These are phyloP conservation scores for Sylvietta virens DNA, from an alignment of 2,113 vertebrate genomes.

Conservation along the genomic window DNA sequence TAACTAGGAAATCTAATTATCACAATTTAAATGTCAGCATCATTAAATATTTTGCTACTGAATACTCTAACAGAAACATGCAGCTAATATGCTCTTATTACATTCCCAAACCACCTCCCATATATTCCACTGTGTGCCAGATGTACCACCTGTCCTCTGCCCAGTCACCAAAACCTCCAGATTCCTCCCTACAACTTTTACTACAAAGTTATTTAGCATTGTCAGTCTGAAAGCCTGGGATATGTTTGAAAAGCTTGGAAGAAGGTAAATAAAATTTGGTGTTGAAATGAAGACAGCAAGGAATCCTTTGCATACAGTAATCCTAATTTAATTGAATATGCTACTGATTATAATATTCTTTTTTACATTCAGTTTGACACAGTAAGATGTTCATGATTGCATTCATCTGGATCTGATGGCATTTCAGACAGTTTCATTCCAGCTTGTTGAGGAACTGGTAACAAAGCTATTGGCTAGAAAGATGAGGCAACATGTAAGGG, in stretches of 20 bases:
- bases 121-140: neutral
- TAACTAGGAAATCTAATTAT: slow-evolving; percentile 51
- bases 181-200: neutral
- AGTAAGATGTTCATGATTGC: neutral
- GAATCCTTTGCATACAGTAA: neutral
- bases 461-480: neutral
- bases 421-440: neutral
- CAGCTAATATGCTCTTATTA: neutral
- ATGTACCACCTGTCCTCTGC: neutral
- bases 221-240: neutral
- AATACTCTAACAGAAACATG: slow-evolving; percentile 21
- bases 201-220: neutral
- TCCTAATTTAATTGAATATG: neutral
- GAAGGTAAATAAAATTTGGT: neutral
- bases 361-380: neutral
- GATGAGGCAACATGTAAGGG: neutral
- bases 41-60: slow-evolving; percentile 54
- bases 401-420: neutral
- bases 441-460: neutral
- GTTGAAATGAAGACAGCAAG: neutral
- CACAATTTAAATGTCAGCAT: slow-evolving; percentile 32
- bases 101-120: neutral
- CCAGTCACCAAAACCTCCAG: neutral
- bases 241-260: neutral
- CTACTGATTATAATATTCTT: neutral